phyloP scores from a whole-genome alignment of 2,797 vertebrate species.

The Brachyrhaphis roseni region DNA sequence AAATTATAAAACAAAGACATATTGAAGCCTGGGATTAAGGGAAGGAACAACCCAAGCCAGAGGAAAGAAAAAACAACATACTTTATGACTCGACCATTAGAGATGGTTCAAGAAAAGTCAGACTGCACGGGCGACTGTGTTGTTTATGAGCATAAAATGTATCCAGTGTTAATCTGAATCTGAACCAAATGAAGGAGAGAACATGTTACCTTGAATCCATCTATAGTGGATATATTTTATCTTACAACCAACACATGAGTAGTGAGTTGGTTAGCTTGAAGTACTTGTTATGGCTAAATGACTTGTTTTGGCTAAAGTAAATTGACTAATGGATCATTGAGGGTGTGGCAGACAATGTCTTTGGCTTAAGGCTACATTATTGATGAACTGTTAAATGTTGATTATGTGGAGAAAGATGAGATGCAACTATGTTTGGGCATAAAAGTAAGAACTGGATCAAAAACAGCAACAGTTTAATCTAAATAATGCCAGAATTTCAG shows the following conservation, averaged over 20 bases:
- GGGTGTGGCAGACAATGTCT: neutral
- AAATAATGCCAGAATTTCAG: neutral
- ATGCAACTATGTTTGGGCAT: neutral
- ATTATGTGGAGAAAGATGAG: neutral
- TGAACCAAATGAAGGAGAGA: neutral
- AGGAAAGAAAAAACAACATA: neutral
- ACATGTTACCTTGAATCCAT: neutral
- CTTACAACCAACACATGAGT: neutral
- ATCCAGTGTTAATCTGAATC: neutral
- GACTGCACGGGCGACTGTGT: neutral
- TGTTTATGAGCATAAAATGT: neutral
- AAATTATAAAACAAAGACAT: neutral
- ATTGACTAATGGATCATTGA: neutral
- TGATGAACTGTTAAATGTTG: neutral
- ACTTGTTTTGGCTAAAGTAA: too few species aligned
- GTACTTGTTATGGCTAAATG: neutral
- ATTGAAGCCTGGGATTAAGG: neutral
- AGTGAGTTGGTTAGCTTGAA: neutral
- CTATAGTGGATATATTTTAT: neutral
- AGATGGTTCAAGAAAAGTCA: neutral
- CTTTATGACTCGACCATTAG: neutral
- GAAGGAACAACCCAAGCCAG: neutral
- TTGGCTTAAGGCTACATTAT: neutral
- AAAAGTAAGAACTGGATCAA: neutral
- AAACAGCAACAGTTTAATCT: neutral